Evolutionary conservation across 2,797 vertebrate species (phyloP), one percentile per base, ranked within the genome.

Genomic region (Pelodytes ibericus): DNA sequence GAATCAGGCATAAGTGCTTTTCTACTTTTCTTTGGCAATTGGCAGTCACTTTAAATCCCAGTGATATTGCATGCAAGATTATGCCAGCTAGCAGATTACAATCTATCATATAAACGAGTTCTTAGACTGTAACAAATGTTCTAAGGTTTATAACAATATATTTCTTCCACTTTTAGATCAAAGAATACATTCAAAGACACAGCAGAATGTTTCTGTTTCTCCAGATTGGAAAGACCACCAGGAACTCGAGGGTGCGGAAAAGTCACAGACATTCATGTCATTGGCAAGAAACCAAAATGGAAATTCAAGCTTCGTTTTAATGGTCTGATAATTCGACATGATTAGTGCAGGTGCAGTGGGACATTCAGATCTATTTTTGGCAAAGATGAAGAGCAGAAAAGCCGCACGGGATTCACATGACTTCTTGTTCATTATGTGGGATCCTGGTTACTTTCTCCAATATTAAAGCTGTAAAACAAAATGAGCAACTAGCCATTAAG

Each of bases 291-390:
- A 47, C 67, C 60, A 64, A n/a, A 63, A 56, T 77, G 67, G 31
- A 71, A 71, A 71, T 30, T 47, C 26, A 47, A n/a, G n/a, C n/a
- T n/a, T 22, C 20, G 47, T 27, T 70, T 63, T 63, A 77, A 64
- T 58, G 49, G 67, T 76, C 67, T 64, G 31, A 44, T 65, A 30
- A 71, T 77, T 71, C 74, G 58, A 9, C 26, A 26, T 77, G 67
- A 71, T 64, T 41, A 57, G 47, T 64, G 31, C 31, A 58, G 67
- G 33, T 77, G 33, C 33, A 39, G 9, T 15, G 60, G 18, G 59
- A 11, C 15, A 30, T 33, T 57, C 49, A 20, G 4, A 25, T 30
- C 49, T 70, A 71, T 71, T 27, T 63, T 15, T 70, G 36, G 36
- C 62, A 29, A 30, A 31, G 31, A 58, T 65, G 9, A 68, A 31